Base-by-base conservation (phyloP, 2,113 vertebrate genomes). In the Sminthopsis crassicaudata region DNA sequence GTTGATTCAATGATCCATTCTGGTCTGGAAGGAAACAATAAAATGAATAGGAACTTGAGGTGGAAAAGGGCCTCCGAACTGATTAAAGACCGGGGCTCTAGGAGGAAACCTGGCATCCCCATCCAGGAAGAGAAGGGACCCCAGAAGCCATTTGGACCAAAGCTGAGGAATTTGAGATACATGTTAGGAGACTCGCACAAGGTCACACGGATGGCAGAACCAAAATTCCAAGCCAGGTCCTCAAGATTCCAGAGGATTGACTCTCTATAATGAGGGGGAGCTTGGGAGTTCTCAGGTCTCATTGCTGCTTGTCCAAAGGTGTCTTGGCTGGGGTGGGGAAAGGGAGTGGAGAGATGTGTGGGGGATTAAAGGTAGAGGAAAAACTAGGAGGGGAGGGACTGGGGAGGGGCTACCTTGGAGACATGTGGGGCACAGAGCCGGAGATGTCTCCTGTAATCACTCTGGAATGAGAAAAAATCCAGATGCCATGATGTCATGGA, bases 41-140 rank as follows among this genome's bases (percentile, higher is more conserved):
- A 60, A 19, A 23, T 27, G 24, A 8, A 5, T 24, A 2, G 84
- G 42, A 2, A 19, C 48, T 2, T 1, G 27, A 90, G 53, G 42
- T 52, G n/a, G 8, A 26, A 16, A 22, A 36, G 1, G 0, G 23
- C 22, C n/a, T 8, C 52, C 5, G 53, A n/a, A 76, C 36, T 76
- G 36, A 22, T 36, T n/a, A 60, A 60, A 12, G 57, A 60, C 26
- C 26, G 27, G 27, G 26, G 9, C 57, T 60, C 2, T 9, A n/a
- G 67, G 67, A 76, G n/a, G 36, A 36, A 76, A 76, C 16, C 14
- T 19, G 6, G 3, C 6, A 10, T 25, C 26, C 8, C 0, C 36
- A 46, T 10, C 9, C 0, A 8, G 0, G 27, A 9, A 50, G 9
- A 4, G 4, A n/a, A 10, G 42, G 42, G 16, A 60, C 53, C n/a